A percentile compares a stretch with the other conserved stretches of the same genome.
Conservation (phyloP, 2,113 vertebrate genomes). For the Fregata magnificens region DNA sequence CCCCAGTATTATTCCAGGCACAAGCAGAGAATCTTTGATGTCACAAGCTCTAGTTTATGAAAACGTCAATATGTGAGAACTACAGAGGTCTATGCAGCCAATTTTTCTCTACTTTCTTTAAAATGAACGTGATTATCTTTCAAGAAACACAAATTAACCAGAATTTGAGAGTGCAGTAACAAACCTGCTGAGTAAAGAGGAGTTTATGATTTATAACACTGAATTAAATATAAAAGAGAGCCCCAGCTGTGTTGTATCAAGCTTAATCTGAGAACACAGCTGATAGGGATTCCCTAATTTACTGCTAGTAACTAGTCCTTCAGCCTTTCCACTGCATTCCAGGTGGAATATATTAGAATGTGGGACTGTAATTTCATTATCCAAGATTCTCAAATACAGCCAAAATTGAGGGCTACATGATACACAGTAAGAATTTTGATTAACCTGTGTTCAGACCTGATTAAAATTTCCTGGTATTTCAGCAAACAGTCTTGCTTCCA, state of each 20-base stretch:
- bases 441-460: not conserved
- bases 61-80: not conserved
- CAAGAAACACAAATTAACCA: not conserved
- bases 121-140: not conserved
- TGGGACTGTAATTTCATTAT: not conserved
- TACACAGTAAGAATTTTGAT: not conserved
- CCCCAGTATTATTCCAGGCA: fast-evolving
- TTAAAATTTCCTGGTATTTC: not conserved
- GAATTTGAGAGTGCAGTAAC: not conserved
- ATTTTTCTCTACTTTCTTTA: not conserved
- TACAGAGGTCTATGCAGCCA: not conserved
- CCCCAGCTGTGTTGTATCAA: not conserved
- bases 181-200: not conserved
- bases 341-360: not conserved
- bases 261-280: not conserved
- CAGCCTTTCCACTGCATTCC: not conserved
- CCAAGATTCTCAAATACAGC: not conserved
- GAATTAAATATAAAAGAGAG: not conserved
- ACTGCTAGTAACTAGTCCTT: not conserved
- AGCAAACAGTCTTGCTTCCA: not conserved
- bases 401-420: not conserved
- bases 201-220: not conserved
- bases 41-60: not conserved
- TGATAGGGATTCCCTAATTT: not conserved
- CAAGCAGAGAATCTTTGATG: not conserved